Evolutionary conservation across 2,113 vertebrate species (phyloP), one percentile per base, ranked within the genome.

Genomic region (Chionodraco myersi): DNA sequence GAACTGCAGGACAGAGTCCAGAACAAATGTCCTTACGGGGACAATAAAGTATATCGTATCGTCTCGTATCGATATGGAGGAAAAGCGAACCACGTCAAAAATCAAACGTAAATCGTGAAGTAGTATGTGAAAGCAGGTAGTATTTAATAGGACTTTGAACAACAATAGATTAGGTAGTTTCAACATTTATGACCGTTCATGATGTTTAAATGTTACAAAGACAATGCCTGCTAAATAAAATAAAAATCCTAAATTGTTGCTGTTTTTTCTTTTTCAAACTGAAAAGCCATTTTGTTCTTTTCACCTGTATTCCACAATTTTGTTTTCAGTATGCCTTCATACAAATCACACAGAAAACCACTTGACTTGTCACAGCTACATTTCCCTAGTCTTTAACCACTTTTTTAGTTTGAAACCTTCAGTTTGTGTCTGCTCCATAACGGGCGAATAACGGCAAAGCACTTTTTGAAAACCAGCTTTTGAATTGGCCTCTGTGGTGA

Each of bases 141-240:
- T 23, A n/a, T 78, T 71, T 71, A 63, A 49, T 78, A 13, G 26
- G 44, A 56, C 18, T 69, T 77, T 10, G 54, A 63, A 53, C 52
- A 44, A 77, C 41, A 71, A 11, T 15, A 15, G 3, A 62, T 47
- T 61, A 16, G 16, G 10, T 10, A 49, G 26, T 59, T 57, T 66
- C 14, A 63, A 18, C 45, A 60, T 15, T 41, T 58, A 47, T 7
- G 15, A 18, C 16, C 16, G 11, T 51, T 18, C 47, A 7, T 66
- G 12, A 11, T 49, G 5, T 51, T 57, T 57, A 14, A 56, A 26
- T 57, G 4, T 56, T n/a, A 12, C 5, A n/a, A 53, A 7, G 5
- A 16, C 53, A 53, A 63, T 18, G 16, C 10, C 14, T 45, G 5
- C 12, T 21, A 6, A 26, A 57, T 26, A 26, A 16, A 13, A 30